These are phyloP conservation scores for Pedicia rivosa DNA, from an alignment of 2,888 invertebrate genomes.

Conservation along the genomic window DNA sequence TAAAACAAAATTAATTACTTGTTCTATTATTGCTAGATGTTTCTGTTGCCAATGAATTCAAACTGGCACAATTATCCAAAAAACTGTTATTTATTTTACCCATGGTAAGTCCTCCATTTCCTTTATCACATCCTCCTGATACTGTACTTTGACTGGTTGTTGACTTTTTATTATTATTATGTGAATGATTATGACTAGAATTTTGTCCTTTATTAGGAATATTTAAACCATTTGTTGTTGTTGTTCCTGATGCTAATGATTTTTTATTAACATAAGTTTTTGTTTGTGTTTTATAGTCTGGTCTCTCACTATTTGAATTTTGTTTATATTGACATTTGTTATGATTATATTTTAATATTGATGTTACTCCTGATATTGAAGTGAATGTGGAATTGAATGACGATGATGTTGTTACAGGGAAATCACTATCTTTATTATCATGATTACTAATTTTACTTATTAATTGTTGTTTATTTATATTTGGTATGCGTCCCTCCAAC, in stretches of 20 bases:
- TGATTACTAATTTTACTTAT: background rate
- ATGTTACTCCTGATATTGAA: background rate
- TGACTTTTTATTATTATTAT: background rate
- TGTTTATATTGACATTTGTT: too few relatives aligned
- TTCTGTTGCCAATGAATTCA: background rate
- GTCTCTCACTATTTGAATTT: too few relatives aligned
- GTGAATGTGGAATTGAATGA: background rate
- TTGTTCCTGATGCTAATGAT: too few relatives aligned
- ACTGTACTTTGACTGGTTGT: too few relatives aligned
- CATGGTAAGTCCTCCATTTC: background rate
- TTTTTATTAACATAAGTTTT: too few relatives aligned
- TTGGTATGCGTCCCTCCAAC: constrained; percentile 31
- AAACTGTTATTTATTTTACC: constrained; percentile 1
- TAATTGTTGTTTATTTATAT: constrained; percentile 18
- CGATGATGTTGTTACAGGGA: background rate
- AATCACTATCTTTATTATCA: background rate
- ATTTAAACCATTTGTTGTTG: too few relatives aligned
- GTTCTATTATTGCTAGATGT: too few relatives aligned
- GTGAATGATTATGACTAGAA: too few relatives aligned
- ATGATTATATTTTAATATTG: too few relatives aligned
- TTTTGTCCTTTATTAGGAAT: background rate
- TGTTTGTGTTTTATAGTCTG: too few relatives aligned
- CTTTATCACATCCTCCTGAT: background rate
- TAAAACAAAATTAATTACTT: too few relatives aligned
- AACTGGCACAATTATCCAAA: background rate